A percentile compares a stretch with the other conserved stretches of the same genome.
phyloP scores from a whole-genome alignment of 1,140 invertebrate genomes.

The Drosophila persimilis region DNA sequence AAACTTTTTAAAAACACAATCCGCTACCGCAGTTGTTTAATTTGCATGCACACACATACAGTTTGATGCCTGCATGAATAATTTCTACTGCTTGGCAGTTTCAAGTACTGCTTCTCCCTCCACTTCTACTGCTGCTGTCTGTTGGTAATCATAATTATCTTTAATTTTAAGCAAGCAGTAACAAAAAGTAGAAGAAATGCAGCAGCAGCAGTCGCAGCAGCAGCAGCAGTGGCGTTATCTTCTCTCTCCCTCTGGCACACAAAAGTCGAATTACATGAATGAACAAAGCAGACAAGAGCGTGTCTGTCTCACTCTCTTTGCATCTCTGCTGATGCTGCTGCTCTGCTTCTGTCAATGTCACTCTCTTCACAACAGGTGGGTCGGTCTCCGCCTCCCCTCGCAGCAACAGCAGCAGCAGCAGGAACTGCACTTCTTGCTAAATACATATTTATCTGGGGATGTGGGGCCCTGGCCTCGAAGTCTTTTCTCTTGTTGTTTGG shows the following conservation, averaged over 20 bases:
- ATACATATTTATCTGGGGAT: conserved; percentile 28
- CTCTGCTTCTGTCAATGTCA: too few relatives aligned
- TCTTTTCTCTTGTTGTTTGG: conserved; percentile 13
- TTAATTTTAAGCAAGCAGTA: conserved; percentile 53
- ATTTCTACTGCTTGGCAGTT: conserved; percentile 54
- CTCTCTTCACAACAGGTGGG: background rate
- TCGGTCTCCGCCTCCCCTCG: too few relatives aligned
- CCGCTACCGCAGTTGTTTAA: too few relatives aligned
- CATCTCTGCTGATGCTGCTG: background rate
- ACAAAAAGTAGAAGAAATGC: conserved; percentile 23
- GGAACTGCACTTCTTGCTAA: conserved; percentile 34
- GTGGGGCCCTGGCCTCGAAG: too few relatives aligned
- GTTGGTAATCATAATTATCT: conserved; percentile 76
- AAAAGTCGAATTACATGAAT: conserved; percentile 72
- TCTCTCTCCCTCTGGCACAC: too few relatives aligned
- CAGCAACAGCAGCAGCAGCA: conserved; percentile 5
- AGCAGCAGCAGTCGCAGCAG: conserved; percentile 18
- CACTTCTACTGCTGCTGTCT: conserved; percentile 35
- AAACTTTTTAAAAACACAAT: too few relatives aligned
- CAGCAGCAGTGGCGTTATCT: conserved; percentile 4
- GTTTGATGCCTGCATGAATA: conserved; percentile 60
- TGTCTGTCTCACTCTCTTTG: background rate
- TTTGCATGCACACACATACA: conserved; percentile 14
- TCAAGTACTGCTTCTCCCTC: conserved; percentile 39
- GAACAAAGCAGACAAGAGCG: conserved; percentile 25